A percentile compares a stretch with the other conserved stretches of the same genome.
These are phyloP conservation scores for Drusus annulatus DNA, from an alignment of 1,140 invertebrate species.

Conservation along the genomic window DNA sequence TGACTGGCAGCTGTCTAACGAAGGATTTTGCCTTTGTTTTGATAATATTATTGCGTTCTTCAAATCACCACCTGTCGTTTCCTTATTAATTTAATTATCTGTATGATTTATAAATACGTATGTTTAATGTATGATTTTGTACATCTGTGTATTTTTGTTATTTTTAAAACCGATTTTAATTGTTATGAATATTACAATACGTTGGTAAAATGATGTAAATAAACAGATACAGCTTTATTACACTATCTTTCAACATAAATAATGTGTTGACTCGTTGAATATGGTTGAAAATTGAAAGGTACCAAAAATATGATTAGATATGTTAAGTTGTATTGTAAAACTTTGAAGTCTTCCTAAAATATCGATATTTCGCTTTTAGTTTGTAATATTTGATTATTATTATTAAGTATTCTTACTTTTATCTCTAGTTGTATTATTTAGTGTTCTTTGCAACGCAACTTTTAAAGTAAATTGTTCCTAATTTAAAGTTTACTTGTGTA, in stretches of 20 bases:
- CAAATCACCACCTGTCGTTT: too few relatives aligned
- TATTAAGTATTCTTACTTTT: not conserved
- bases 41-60: too few relatives aligned
- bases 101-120: not conserved
- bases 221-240: slow-evolving; percentile 17
- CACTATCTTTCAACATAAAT: slow-evolving; percentile 26
- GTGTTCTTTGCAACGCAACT: not conserved
- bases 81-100: too few relatives aligned
- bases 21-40: too few relatives aligned
- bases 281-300: slow-evolving; percentile 12
- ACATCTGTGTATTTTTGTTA: not conserved
- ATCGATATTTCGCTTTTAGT: not conserved
- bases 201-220: slow-evolving; percentile 18
- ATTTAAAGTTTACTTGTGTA: slow-evolving; percentile 6
- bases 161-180: not conserved
- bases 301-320: slow-evolving; percentile 34
- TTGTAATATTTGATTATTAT: slow-evolving; percentile 2
- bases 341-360: slow-evolving; percentile 28
- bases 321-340: slow-evolving; percentile 12
- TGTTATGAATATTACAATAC: not conserved
- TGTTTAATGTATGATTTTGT: not conserved
- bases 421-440: not conserved
- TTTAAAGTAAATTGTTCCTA: slow-evolving; percentile 20
- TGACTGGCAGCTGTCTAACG: too few relatives aligned
- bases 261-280: not conserved